Percentiles rank a stretch among this genome's conserved stretches.
Conservation (phyloP, 2,113 vertebrate species). For the Phoxinus phoxinus region DNA sequence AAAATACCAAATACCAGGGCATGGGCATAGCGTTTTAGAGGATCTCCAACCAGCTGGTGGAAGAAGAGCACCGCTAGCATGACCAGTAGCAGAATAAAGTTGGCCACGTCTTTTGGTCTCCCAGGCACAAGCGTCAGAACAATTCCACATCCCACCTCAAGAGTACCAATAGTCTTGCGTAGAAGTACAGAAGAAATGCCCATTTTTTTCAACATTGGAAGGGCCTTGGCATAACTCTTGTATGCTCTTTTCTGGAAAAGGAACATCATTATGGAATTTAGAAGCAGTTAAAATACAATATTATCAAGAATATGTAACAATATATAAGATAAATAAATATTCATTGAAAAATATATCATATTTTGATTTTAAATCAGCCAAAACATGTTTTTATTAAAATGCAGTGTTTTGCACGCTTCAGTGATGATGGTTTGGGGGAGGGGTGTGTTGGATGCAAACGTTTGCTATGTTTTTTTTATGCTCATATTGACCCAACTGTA, state of each 20-base stretch:
- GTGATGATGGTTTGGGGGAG: no score
- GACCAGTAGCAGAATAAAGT: slow-evolving; percentile 93
- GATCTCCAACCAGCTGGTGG: slow-evolving; percentile 96
- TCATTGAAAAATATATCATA: no score
- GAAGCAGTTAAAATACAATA: not conserved
- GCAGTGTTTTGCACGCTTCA: no score
- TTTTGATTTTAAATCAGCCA: no score
- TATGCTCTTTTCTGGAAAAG: slow-evolving; percentile 92
- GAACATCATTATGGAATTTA: slow-evolving; percentile 27
- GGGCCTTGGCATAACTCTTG: slow-evolving; percentile 94
- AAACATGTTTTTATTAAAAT: no score
- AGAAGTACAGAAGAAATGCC: slow-evolving; percentile 94
- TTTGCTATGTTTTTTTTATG: not conserved
- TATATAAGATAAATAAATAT: no score
- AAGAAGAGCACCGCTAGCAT: slow-evolving; percentile 96
- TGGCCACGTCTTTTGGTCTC: slow-evolving; percentile 94
- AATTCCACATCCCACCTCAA: slow-evolving; percentile 93
- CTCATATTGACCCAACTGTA: not conserved
- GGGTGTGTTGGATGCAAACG: not conserved
- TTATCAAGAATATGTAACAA: not conserved
- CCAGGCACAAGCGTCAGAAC: slow-evolving; percentile 95
- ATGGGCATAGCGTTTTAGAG: slow-evolving; percentile 94
- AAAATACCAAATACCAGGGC: slow-evolving; percentile 96
- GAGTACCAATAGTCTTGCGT: slow-evolving; percentile 92
- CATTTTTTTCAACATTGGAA: slow-evolving; percentile 93